Percentiles rank a stretch among this genome's conserved stretches.
Evolutionary conservation across 2,797 vertebrate genomes (phyloP).

Genomic region (Dendrocincla fuliginosa): DNA sequence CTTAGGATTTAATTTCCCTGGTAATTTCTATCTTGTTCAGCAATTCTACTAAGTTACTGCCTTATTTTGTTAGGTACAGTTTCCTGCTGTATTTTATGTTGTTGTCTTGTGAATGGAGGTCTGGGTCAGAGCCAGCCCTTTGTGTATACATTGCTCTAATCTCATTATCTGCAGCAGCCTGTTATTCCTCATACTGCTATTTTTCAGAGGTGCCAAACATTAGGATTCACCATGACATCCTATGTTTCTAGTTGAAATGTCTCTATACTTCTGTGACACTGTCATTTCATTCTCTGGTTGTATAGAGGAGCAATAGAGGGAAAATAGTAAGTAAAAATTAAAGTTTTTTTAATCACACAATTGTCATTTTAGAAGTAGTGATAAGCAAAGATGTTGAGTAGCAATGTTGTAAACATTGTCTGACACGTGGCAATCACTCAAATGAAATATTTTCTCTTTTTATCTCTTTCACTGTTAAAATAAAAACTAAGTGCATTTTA

Average conservation of each 20-base stretch:
- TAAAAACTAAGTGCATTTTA: neutral
- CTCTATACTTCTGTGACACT: neutral
- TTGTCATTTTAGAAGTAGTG: neutral
- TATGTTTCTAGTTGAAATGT: neutral
- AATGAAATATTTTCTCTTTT: neutral
- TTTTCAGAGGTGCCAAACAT: neutral
- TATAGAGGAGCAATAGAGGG: neutral
- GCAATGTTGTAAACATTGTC: neutral
- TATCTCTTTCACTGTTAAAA: neutral
- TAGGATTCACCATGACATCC: neutral
- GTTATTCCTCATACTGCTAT: neutral
- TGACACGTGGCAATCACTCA: neutral
- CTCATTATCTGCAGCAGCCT: neutral
- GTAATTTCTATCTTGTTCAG: neutral
- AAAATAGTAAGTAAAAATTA: neutral
- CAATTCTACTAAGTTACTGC: neutral
- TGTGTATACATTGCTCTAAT: neutral
- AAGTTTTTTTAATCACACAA: neutral
- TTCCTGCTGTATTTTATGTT: neutral
- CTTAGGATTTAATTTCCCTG: neutral
- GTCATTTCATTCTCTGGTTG: neutral
- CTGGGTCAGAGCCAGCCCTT: neutral
- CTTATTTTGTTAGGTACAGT: neutral
- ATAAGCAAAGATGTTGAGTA: neutral
- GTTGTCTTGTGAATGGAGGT: neutral